phyloP scores from a whole-genome alignment of 2,113 vertebrate genomes.

The Origma solitaria region DNA sequence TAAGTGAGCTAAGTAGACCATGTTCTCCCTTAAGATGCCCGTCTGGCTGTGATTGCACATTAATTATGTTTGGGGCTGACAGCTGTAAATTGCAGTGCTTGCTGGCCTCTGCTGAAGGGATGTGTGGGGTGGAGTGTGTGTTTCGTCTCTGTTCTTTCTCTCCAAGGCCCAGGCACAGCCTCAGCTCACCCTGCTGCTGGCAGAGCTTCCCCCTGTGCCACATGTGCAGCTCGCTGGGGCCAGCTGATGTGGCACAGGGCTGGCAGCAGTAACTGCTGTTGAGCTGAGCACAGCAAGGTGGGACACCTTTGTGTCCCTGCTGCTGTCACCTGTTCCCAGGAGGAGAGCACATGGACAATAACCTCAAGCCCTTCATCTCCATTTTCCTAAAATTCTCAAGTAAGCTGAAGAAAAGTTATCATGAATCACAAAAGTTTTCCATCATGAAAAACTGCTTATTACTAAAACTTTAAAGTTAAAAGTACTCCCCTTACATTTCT shows the following conservation, averaged over 20 bases:
- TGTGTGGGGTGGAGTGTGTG: neutral
- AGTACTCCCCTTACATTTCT: neutral
- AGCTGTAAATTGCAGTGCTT: neutral
- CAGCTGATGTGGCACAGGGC: neutral
- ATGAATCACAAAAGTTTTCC: neutral
- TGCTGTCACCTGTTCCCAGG: neutral
- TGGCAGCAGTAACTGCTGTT: neutral
- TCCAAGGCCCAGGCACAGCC: neutral
- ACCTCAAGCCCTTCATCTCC: neutral
- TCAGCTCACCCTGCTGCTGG: neutral
- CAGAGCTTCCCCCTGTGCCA: neutral
- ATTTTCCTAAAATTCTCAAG: neutral
- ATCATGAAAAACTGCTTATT: neutral
- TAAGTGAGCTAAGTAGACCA: neutral
- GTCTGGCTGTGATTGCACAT: neutral
- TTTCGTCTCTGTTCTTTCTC: neutral
- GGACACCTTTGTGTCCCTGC: neutral
- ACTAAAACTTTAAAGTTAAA: neutral
- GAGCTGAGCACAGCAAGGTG: neutral
- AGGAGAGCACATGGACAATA: neutral
- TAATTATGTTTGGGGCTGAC: constrained; percentile 8
- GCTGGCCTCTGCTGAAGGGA: neutral
- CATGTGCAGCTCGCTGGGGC: fast-evolving
- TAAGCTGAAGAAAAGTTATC: neutral
- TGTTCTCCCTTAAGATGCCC: neutral